Base-by-base conservation (phyloP, 2,113 vertebrate genomes). In the Ictalurus furcatus region DNA sequence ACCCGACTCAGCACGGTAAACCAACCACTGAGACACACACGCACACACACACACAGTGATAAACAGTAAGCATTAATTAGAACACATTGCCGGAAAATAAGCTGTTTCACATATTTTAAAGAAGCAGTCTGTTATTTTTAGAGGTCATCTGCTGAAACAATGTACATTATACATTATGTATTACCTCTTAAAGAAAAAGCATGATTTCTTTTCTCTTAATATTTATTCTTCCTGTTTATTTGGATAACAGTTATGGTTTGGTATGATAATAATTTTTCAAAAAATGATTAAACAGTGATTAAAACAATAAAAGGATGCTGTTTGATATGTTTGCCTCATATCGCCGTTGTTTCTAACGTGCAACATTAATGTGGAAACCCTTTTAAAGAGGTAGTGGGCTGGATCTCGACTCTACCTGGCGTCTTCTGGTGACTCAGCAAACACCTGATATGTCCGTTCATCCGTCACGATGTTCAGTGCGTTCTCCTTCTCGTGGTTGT, bases 401-500 rank as follows among this genome's bases (percentile, higher is more conserved):
- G 80, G 56, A 83, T 61, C 91, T 92, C 90, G 6, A 3, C 34
- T 74, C 23, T 93, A 98, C 97, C 97, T 98, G 85, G 97, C 97
- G 88, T 98, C 97, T 90, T 98, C 97, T 52, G 97, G 97, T 5
- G 97, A 98, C 93, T 98, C 97, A 0, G 97, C 97, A 17, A 97
- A 97, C 88, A 98, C 97, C 88, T 98, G 97, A 92, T 98, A 98
- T 30, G 97, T 96, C 92, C 97, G 95, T 85, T 98, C 97, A 19
- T 97, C 96, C 0, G 97, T 98, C 91, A 98, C 97, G 4, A 98
- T 93, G 94, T 98, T 97, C 92, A 98, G 93, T 69, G 97, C 97
- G 3, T 98, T 98, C 93, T 98, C 97, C 93, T 98, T 98, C 88
- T 98, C 97, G 2, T 97, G 97, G 87, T 98, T 98, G 90, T 98